phyloP scores from a whole-genome alignment of 2,797 vertebrate genomes.

The Poecile montanus region DNA sequence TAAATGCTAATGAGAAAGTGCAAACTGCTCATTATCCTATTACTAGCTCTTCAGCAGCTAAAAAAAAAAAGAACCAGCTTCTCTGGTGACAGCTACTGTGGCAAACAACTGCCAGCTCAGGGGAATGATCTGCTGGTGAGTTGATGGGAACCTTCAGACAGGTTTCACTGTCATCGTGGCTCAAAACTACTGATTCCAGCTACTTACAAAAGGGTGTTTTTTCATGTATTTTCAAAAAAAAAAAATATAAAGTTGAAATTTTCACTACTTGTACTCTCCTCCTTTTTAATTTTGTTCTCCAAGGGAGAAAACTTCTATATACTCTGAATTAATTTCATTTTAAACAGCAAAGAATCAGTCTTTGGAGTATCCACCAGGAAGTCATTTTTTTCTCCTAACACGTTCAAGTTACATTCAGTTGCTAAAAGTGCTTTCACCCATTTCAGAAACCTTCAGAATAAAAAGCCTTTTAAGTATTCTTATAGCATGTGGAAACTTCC shows the following conservation, averaged over 20 bases:
- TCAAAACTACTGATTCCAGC: background rate
- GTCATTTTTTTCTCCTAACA: background rate
- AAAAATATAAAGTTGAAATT: background rate
- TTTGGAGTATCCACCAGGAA: background rate
- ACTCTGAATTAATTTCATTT: background rate
- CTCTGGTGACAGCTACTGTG: background rate
- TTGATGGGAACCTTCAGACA: background rate
- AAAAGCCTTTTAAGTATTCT: background rate
- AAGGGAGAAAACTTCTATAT: background rate
- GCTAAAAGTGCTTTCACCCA: background rate
- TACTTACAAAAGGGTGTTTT: accelerated
- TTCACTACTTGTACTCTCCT: background rate
- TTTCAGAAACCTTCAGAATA: background rate
- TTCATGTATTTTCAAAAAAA: background rate
- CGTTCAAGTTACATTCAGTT: background rate
- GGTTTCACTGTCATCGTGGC: accelerated
- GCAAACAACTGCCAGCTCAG: background rate
- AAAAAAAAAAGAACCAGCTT: background rate
- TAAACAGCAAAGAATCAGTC: background rate
- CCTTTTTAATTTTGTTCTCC: background rate
- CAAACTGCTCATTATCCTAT: conserved; percentile 29
- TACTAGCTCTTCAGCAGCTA: background rate
- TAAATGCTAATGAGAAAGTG: conserved; percentile 3
- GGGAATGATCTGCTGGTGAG: background rate
- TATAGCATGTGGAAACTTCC: background rate